Evolutionary conservation across 2,113 vertebrate genomes (phyloP), one percentile per base, ranked within the genome.

Genomic region (Microcebus ravelobensis): DNA sequence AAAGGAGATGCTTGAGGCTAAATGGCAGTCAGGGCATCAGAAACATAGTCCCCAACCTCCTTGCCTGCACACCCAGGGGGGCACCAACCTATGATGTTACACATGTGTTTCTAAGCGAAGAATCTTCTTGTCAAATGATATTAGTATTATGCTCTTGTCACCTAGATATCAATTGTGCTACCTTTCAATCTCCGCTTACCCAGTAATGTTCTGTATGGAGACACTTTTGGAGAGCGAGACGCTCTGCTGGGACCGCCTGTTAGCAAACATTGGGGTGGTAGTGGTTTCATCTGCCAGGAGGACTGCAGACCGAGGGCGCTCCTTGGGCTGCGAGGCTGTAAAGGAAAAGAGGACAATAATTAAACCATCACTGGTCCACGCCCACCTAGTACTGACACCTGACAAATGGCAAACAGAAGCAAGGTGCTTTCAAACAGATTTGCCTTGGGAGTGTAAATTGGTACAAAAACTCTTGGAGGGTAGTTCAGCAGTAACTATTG

Each of bases 161-260:
- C 9, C n/a, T 2, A 61, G 67, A 52, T 8, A 29, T 42, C 86
- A 94, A 25, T 3, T 8, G 57, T 39, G 48, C 57, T 14, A 12
- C 31, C 36, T 76, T 39, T 65, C 73, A 61, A 12, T 5, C 7
- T n/a, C 76, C 11, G 92, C 99, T 99, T 98, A 99, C 99, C 99
- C 99, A 90, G 99, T 99, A n/a, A 99, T 99, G 98, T 99, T 99
- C 98, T 99, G 99, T 96, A 99, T 99, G 15, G 99, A 99, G 90
- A 99, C 98, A 84, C 99, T 99, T 98, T 99, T 99, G 5, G 99
- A 99, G 91, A 99, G 99, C 0, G 98, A 81, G 71, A 99, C 97
- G 70, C 96, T 94, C 97, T 99, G 98, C 96, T 99, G 99, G 84
- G 99, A 98, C 85, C 99, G 98, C 65, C 99, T 98, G 45, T 92